Evolutionary conservation across 2,888 invertebrate genomes (phyloP), one percentile per base, ranked within the genome.

Genomic region (Ormyrus nitidulus): DNA sequence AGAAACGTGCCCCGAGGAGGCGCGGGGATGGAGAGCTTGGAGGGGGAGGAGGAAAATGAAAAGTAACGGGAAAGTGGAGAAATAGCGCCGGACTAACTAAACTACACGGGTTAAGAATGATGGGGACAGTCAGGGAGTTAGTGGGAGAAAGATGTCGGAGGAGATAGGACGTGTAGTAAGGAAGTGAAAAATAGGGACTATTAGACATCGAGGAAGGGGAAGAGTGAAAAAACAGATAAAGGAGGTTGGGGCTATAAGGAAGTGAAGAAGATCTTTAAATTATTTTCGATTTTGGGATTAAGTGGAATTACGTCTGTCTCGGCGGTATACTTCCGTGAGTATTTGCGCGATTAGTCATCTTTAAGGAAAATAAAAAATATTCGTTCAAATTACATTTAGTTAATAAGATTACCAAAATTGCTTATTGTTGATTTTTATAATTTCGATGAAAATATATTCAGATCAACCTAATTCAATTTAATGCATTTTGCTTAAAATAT

Each of bases 121-220:
- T 13, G 19, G 49, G 53, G 54, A 66, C 48, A 5, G 64, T 64
- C 9, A 19, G 49, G 61, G 13, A n/a, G 49, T 11, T 48, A 49
- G 48, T 19, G 56, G 61, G 66, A 69, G 19, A 49, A 68, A 71
- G 78, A 76, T 70, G 68, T 19, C 56, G 69, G 59, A 71, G 6
- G 73, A 75, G 62, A 59, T 71, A 56, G 54, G 68, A 51, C 51
- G 49, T 13, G 62, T 5, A 56, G 74, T 69, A 51, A 58, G 69
- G 65, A 62, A 19, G 54, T 76, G 68, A 80, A 76, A 80, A 76
- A 76, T 80, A 49, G 76, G 49, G 46, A 62, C 79, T 58, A 64
- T 75, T 74, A 79, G 56, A 46, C 6, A 19, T 4, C 65, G n/a
- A 78, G 76, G 34, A 44, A 46, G 71, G 58, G 19, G 19, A 64